These are phyloP conservation scores for Suillia variegata DNA, from an alignment of 2,888 invertebrate species.

Conservation along the genomic window DNA sequence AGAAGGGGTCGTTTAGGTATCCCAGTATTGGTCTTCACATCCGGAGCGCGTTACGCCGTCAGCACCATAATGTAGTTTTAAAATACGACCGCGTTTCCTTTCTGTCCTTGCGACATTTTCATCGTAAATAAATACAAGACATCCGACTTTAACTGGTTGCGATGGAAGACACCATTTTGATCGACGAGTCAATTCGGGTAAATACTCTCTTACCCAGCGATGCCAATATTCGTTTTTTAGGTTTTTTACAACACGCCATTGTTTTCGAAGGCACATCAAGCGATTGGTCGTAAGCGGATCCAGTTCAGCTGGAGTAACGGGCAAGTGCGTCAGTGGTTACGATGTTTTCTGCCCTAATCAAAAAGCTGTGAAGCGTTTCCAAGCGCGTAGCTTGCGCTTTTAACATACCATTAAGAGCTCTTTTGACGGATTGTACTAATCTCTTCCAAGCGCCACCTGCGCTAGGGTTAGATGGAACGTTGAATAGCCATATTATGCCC, in stretches of 20 bases:
- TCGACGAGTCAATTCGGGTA: conserved; percentile 17
- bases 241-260: background rate
- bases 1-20: conserved; percentile 10
- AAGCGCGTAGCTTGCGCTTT: background rate
- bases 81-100: conserved; percentile 12
- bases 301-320: background rate
- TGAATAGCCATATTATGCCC: conserved; percentile 4
- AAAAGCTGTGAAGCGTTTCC: background rate
- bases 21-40: background rate
- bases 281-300: conserved; percentile 3
- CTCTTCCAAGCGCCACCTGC: conserved; percentile 10
- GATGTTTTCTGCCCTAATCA: background rate
- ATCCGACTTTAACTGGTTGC: conserved; percentile 8
- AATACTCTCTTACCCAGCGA: conserved; percentile 15
- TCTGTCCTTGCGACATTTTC: conserved; percentile 14
- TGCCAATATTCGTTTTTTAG: background rate
- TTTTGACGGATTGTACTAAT: background rate
- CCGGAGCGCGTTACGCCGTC: conserved; percentile 10
- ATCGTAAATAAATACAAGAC: too few species aligned
- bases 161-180: conserved; percentile 19
- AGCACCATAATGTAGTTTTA: conserved; percentile 1
- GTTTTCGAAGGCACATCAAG: background rate
- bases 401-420: background rate
- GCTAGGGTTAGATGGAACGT: conserved; percentile 7
- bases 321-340: conserved; percentile 4